Conservation (phyloP, 2,797 vertebrate species). For the Hafferia zeledoni region DNA sequence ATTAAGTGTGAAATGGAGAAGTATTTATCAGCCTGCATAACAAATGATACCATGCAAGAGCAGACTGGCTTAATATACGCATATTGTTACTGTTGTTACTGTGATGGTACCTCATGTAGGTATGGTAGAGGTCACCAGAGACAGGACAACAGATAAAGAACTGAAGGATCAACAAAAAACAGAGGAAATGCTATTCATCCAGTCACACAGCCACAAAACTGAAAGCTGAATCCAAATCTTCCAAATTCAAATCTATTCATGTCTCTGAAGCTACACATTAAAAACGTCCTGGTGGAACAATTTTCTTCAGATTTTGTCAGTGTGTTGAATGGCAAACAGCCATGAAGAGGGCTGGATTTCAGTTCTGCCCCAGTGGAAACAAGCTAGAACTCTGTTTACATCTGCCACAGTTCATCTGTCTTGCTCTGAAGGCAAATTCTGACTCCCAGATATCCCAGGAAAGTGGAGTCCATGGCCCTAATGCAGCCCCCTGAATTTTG, state of each 20-base stretch:
- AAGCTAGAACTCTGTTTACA: not conserved
- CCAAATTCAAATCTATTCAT: not conserved
- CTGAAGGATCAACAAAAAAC: not conserved
- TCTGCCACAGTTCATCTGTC: not conserved
- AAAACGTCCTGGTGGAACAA: not conserved
- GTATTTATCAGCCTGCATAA: not conserved
- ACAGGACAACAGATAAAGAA: not conserved
- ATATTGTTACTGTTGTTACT: not conserved
- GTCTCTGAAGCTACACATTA: not conserved
- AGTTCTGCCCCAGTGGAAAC: not conserved
- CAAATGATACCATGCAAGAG: not conserved
- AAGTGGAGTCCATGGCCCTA: not conserved
- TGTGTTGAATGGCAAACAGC: not conserved
- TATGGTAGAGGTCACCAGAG: not conserved
- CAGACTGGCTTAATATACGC: not conserved
- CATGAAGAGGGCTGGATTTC: not conserved
- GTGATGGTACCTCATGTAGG: not conserved
- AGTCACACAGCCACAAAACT: not conserved
- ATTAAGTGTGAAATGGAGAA: conserved; percentile 1
- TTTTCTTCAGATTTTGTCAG: not conserved
- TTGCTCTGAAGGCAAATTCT: not conserved
- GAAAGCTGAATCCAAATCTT: not conserved
- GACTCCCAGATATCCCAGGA: not conserved
- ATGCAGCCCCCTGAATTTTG: not conserved
- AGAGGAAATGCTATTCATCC: not conserved